Conservation (phyloP, 2,797 vertebrate genomes). For the Diplodus puntazzo region DNA sequence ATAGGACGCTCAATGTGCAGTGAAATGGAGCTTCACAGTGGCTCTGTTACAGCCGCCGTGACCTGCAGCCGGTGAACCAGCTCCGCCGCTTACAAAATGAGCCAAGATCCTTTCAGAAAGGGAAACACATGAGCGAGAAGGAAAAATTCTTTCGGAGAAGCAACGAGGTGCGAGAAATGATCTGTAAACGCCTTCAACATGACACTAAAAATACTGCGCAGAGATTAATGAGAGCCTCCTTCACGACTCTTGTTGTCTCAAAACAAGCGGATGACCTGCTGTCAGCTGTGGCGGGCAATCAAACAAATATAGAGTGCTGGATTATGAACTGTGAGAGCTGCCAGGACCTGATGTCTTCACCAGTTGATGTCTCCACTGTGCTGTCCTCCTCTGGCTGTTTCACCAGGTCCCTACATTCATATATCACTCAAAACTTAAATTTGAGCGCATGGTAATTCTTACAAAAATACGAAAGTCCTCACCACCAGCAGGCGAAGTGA, state of each 20-base stretch:
- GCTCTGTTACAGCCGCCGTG: conserved; percentile 58
- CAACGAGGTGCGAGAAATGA: conserved; percentile 66
- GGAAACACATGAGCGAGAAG: conserved; percentile 37
- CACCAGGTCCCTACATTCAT: conserved; percentile 34
- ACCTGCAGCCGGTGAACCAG: conserved; percentile 68
- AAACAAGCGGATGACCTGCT: conserved; percentile 53
- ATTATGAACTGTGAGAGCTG: conserved; percentile 40
- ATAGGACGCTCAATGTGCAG: conserved; percentile 79
- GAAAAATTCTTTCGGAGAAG: conserved; percentile 25
- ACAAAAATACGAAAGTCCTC: conserved; percentile 66
- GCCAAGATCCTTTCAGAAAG: conserved; percentile 65
- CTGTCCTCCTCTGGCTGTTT: conserved; percentile 40
- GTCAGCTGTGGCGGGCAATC: conserved; percentile 76
- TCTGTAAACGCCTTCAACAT: conserved; percentile 46
- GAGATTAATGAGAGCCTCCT: conserved; percentile 54
- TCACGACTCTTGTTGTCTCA: conserved; percentile 50
- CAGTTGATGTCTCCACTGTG: conserved; percentile 34
- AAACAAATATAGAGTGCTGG: conserved; percentile 69
- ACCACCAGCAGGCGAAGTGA: conserved; percentile 36
- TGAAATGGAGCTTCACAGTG: conserved; percentile 78
- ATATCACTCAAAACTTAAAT: conserved; percentile 62
- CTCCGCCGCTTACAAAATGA: conserved; percentile 45
- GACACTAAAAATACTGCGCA: conserved; percentile 70
- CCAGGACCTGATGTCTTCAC: conserved; percentile 37
- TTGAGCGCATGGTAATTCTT: conserved; percentile 55